Percentiles rank a stretch among this genome's conserved stretches.
phyloP scores from a whole-genome alignment of 2,888 invertebrate species.

The Argynnis bischoffii region DNA sequence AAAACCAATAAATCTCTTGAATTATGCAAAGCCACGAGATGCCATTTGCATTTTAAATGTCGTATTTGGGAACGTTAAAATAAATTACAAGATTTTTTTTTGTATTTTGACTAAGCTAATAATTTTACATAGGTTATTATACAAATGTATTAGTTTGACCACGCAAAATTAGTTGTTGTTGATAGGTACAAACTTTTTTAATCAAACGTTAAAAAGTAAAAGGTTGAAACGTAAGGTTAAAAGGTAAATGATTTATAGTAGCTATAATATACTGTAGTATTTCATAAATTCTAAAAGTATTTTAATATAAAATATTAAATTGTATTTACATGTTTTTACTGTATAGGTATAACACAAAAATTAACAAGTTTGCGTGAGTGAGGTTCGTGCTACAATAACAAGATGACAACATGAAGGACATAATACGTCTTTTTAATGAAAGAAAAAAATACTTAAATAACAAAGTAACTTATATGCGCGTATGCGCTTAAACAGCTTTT shows the following conservation, averaged over 20 bases:
- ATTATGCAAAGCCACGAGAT: slow-evolving; percentile 4
- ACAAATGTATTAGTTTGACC: neutral
- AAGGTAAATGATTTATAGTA: no score
- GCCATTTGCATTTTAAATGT: slow-evolving; percentile 16
- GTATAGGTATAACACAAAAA: neutral
- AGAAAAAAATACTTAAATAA: no score
- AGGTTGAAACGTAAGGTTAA: no score
- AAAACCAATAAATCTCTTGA: slow-evolving; percentile 1
- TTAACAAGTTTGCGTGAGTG: neutral
- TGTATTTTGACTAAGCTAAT: neutral
- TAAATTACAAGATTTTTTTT: slow-evolving; percentile 11
- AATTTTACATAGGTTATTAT: no score
- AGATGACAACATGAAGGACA: neutral
- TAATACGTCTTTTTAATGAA: no score
- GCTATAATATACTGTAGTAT: no score
- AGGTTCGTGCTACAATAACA: neutral
- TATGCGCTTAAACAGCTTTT: no score
- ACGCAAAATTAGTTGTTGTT: neutral
- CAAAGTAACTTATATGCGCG: no score
- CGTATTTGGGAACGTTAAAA: slow-evolving; percentile 7
- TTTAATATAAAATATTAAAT: no score
- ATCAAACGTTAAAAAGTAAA: no score
- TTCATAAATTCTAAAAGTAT: no score
- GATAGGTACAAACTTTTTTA: no score
- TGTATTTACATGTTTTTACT: neutral